Percentiles rank a stretch among this genome's conserved stretches.
These are phyloP conservation scores for Scolopax mira DNA, from an alignment of 2,113 vertebrate species.

Conservation along the genomic window DNA sequence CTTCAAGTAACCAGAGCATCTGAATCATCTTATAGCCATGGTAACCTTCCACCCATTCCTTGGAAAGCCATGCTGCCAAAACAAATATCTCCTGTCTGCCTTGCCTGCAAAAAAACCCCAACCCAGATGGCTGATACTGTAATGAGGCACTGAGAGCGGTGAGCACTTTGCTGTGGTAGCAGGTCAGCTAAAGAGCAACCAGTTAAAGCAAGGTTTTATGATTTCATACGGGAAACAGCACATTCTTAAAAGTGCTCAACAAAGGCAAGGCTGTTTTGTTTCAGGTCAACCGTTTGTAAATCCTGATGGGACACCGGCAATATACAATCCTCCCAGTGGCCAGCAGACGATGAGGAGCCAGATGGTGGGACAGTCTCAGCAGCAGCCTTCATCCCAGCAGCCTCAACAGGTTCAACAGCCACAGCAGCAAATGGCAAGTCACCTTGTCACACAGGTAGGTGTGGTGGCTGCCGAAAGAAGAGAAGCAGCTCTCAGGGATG, in stretches of 20 bases:
- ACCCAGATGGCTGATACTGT: background rate
- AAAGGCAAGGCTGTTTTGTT: background rate
- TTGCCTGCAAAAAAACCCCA: background rate
- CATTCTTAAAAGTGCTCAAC: background rate
- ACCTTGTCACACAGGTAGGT: constrained; percentile 88
- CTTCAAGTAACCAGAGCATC: background rate
- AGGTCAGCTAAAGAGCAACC: background rate
- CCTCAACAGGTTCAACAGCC: constrained; percentile 79
- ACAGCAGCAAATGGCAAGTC: constrained; percentile 75
- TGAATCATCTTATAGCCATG: constrained; percentile 1
- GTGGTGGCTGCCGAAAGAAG: background rate
- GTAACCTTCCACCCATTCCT: background rate
- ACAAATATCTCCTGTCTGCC: background rate
- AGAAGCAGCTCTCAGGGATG: background rate
- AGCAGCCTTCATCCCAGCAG: constrained; percentile 73
- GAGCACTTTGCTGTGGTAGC: background rate
- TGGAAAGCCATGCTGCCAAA: background rate
- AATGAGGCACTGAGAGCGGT: background rate
- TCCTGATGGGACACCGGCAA: constrained; percentile 90
- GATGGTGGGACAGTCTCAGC: constrained; percentile 74
- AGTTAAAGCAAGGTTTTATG: background rate
- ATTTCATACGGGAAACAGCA: background rate
- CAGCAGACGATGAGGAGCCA: constrained; percentile 84
- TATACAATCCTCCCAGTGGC: constrained; percentile 89
- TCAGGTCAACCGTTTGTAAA: constrained; percentile 95